Evolutionary conservation across 2,888 invertebrate species (phyloP), one percentile per base, ranked within the genome.

Genomic region (Taenaris catops): DNA sequence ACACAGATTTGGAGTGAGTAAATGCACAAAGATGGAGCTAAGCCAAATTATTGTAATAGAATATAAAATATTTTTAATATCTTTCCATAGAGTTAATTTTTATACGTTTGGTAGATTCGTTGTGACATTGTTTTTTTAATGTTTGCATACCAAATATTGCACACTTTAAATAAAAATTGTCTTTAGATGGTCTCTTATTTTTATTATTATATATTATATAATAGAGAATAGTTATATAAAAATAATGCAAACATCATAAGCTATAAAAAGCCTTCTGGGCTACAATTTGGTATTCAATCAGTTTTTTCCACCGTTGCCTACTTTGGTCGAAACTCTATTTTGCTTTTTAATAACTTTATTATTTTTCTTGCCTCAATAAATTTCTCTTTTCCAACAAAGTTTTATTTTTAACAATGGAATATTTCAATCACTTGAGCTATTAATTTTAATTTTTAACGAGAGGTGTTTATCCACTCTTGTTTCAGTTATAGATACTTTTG

Each of bases 281-380:
- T 16, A 31, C 11, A 31, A 31, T 31, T 31, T 31, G 31, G 31
- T 9, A 31, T 31, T 31, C 31, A 31, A 23, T 31, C 23, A 31
- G 29, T 23, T 31, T 31, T 31, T 31, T 31, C 31, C 31, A 31
- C 3, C 31, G 31, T 31, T 31, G 23, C 23, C 31, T 31, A 31
- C 31, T 31, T 31, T 21, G 23, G 9, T 23, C 9, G 23, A 31
- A 31, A 31, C 31, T 31, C 31, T 31, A 31, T 31, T 31, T 31
- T 31, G 31, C 31, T 31, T 31, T 31, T 31, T 31, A 31, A 31
- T 31, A 31, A 21, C 31, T 31, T 23, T 31, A 31, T 31, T 31
- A 31, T 31, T 31, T 10, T 16, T 23, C n/a, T 31, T 23, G 31
- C 16, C 23, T 31, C 23, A 9, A 31, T 31, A 27, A 27, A 27